Conservation (phyloP, 2,888 invertebrate genomes). For the Eutolmus rufibarbis region DNA sequence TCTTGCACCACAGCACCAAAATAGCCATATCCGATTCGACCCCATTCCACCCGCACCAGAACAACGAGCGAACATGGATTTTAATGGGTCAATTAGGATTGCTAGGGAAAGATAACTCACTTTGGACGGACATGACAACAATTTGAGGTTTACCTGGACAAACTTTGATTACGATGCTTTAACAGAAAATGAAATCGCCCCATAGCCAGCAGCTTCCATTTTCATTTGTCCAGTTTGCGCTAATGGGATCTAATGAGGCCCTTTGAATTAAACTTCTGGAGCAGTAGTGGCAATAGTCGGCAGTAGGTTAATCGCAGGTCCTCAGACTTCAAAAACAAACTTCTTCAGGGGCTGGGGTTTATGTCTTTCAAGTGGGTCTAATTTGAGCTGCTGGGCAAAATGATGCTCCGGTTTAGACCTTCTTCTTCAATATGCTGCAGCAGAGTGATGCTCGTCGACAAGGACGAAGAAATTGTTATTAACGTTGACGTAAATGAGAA, state of each 20-base stretch:
- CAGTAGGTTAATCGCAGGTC: neutral
- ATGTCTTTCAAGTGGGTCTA: neutral
- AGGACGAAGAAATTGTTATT: neutral
- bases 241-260: neutral
- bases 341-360: neutral
- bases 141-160: constrained; percentile 15
- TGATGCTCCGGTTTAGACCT: neutral
- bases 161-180: constrained; percentile 13
- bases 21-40: neutral
- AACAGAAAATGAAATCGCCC: constrained; percentile 6
- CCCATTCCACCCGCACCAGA: neutral
- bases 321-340: neutral
- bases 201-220: no score
- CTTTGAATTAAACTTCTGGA: neutral
- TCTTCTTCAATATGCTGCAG: neutral
- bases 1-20: neutral
- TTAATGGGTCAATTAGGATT: constrained; percentile 34
- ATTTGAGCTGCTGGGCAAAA: neutral
- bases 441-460: neutral
- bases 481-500: neutral
- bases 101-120: neutral
- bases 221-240: neutral
- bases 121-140: constrained; percentile 28
- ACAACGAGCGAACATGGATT: neutral
- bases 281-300: neutral